Evolutionary conservation across 2,888 invertebrate genomes (phyloP).

Genomic region (Acanthosepion esculentum): DNA sequence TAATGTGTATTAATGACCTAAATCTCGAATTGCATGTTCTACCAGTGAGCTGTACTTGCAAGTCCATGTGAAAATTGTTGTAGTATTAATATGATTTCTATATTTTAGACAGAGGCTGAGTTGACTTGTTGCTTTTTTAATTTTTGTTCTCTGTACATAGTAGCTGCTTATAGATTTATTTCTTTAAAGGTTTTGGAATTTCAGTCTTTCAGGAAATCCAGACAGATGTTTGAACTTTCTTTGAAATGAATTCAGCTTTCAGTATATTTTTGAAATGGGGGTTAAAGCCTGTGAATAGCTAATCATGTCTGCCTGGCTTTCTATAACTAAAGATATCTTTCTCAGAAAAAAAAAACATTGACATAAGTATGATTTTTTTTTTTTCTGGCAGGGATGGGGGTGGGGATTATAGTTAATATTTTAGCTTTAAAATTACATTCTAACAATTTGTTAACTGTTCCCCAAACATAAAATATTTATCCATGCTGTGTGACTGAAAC

Average conservation of each 20-base stretch:
- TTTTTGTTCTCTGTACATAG: neutral
- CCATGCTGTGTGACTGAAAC: neutral
- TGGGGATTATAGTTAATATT: neutral
- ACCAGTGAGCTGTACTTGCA: too few species aligned
- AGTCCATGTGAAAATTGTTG: neutral
- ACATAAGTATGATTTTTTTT: neutral
- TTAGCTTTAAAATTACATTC: neutral
- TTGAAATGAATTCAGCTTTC: neutral
- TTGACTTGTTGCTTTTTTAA: neutral
- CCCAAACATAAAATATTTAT: neutral
- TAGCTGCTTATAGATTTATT: neutral
- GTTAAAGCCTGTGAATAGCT: neutral
- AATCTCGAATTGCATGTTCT: too few species aligned
- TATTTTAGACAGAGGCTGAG: neutral
- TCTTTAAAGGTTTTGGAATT: constrained; percentile 1
- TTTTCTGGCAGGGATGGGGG: too few species aligned
- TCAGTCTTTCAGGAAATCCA: neutral
- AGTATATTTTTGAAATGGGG: neutral
- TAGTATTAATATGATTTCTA: neutral
- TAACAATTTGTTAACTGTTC: neutral
- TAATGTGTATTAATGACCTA: too few species aligned
- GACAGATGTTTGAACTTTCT: constrained; percentile 3
- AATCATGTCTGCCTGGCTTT: neutral
- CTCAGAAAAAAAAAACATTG: neutral
- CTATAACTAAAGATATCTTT: neutral